Evolutionary conservation across 2,797 vertebrate genomes (phyloP), one percentile per base, ranked within the genome.

Genomic region (Phataginus tricuspis): DNA sequence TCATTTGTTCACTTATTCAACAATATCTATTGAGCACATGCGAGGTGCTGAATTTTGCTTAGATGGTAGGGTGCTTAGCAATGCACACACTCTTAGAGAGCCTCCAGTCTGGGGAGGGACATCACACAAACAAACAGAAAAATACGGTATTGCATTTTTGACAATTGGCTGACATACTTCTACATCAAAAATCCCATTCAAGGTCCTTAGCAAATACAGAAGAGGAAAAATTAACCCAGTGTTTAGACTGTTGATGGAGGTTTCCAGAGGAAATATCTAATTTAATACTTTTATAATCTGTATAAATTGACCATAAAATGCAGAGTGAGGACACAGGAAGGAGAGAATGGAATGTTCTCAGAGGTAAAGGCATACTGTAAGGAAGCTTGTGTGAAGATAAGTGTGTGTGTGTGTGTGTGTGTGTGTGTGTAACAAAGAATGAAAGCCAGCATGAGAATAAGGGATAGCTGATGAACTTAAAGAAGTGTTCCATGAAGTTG

Each of bases 191-290:
- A 42, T 53, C 37, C 9, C 12, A 45, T 34, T 21, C 27, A 91
- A 31, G 5, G 1, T 64, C 7, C 0, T 31, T 88, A 34, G 7
- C 18, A 77, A 86, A 91, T 39, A 34, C 2, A 57, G 49, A 72
- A 77, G 18, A 57, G 6, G 11, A 77, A 72, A 93, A 64, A 66
- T 78, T 66, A 94, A 61, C 21, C 39, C 34, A 49, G 4, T 79
- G 61, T 85, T 88, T 90, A 57, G 31, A 87, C 3, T 82, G n/a
- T 23, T 21, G 12, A 23, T 71, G 23, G 55, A 66, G 31, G 1
- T 9, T 79, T 82, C 29, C 11, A 45, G 64, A 83, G 49, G 42
- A 95, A 86, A 91, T 83, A 29, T 71, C 11, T 53, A 90, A 85
- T 69, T 88, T 80, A 49, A 29, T 66, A 31, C 3, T 64, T 84